These are phyloP conservation scores for Campylorhamphus procurvoides DNA, from an alignment of 2,113 vertebrate genomes.

Conservation along the genomic window DNA sequence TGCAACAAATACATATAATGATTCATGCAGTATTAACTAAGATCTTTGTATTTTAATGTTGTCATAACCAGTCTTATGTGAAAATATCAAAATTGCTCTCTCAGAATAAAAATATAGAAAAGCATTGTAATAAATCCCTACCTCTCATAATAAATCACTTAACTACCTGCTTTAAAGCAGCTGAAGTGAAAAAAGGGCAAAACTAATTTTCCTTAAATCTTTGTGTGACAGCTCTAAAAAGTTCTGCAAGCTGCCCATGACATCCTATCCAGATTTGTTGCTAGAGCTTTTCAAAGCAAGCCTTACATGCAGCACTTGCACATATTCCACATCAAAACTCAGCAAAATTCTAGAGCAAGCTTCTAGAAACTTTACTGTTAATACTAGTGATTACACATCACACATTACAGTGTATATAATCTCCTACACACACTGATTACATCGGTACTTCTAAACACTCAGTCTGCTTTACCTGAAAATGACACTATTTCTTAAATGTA, in stretches of 20 bases:
- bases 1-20: background rate
- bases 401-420: rapidly evolving
- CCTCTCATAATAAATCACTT: background rate
- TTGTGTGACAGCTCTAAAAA: background rate
- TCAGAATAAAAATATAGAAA: background rate
- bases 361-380: background rate
- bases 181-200: background rate
- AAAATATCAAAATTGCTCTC: background rate
- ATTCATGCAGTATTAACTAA: background rate
- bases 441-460: background rate
- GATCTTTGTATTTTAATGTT: background rate
- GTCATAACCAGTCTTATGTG: background rate
- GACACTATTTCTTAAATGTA: background rate
- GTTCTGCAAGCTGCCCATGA: background rate
- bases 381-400: background rate
- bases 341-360: background rate
- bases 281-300: background rate
- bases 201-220: background rate
- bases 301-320: background rate
- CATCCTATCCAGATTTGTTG: background rate
- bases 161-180: background rate
- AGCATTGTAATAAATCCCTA: background rate
- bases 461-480: background rate
- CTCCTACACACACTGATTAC: background rate
- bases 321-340: background rate